Conservation (phyloP, 2,888 invertebrate genomes). For the Drosophila monieri region DNA sequence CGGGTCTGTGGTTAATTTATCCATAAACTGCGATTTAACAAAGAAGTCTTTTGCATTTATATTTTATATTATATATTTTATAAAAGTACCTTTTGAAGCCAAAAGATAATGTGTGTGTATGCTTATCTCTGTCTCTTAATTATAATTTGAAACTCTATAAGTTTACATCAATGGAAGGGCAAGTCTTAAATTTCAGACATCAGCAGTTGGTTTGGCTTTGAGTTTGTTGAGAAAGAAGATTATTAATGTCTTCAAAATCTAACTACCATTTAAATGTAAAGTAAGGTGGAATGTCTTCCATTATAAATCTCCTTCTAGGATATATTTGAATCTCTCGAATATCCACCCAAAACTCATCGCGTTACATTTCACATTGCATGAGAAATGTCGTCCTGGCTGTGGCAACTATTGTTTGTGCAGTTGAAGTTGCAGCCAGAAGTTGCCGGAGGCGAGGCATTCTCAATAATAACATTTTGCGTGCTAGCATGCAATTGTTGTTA, state of each 20-base stretch:
- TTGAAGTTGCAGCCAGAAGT: conserved; percentile 19
- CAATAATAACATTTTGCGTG: conserved; percentile 75
- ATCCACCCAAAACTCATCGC: conserved; percentile 34
- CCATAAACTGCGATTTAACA: conserved; percentile 7
- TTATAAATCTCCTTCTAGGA: too few species aligned
- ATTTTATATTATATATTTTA: background rate
- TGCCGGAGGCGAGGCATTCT: conserved; percentile 31
- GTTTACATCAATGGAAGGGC: conserved; percentile 54
- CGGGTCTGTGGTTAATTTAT: conserved; percentile 5
- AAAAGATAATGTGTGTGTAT: conserved; percentile 57
- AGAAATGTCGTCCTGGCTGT: conserved; percentile 38
- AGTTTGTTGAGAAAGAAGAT: background rate
- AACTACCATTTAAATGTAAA: background rate
- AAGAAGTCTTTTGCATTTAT: background rate
- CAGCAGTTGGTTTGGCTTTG: background rate
- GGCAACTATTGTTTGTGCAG: conserved; percentile 22
- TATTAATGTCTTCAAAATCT: conserved; percentile 4
- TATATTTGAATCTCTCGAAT: conserved; percentile 12
- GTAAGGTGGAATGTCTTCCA: too few species aligned
- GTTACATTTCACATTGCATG: conserved; percentile 53
- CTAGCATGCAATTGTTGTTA: conserved; percentile 71
- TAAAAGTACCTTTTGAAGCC: background rate
- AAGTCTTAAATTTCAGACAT: conserved; percentile 7
- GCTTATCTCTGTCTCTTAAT: conserved; percentile 62
- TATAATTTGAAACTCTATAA: conserved; percentile 76